These are phyloP conservation scores for Fragum whitleyi DNA, from an alignment of 2,888 invertebrate genomes.

Conservation along the genomic window DNA sequence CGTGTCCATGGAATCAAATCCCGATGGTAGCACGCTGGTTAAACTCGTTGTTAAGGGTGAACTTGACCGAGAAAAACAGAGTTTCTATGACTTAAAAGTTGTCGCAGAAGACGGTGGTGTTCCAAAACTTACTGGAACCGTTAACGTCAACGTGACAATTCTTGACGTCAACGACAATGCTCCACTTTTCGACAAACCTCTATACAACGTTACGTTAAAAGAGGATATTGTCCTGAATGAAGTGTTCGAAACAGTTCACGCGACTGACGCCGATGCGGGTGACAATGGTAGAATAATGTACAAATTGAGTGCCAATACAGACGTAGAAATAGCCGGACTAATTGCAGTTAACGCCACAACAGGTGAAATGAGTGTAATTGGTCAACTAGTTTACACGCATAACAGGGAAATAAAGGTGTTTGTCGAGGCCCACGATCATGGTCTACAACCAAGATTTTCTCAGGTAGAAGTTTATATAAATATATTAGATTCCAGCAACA, in stretches of 20 bases:
- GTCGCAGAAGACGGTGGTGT: constrained; percentile 74
- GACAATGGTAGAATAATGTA: constrained; percentile 88
- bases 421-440: constrained; percentile 78
- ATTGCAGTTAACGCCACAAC: constrained; percentile 70
- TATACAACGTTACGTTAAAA: constrained; percentile 69
- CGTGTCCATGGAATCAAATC: constrained; percentile 59
- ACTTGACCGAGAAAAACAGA: constrained; percentile 72
- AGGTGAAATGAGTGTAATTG: constrained; percentile 73
- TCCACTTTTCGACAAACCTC: constrained; percentile 67
- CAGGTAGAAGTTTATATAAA: constrained; percentile 74
- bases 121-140: constrained; percentile 62
- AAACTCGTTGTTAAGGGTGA: constrained; percentile 67
- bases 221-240: constrained; percentile 65
- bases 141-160: constrained; percentile 67
- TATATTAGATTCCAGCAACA: constrained; percentile 95
- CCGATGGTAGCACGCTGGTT: constrained; percentile 71
- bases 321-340: constrained; percentile 63
- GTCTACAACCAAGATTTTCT: constrained; percentile 71
- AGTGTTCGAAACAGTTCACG: constrained; percentile 88
- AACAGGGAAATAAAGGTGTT: constrained; percentile 65
- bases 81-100: constrained; percentile 69
- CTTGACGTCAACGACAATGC: constrained; percentile 74
- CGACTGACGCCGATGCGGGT: constrained; percentile 94
- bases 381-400: constrained; percentile 71
- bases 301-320: constrained; percentile 78